phyloP scores from a whole-genome alignment of 2,888 invertebrate species.

The Agonopterix heracliana region DNA sequence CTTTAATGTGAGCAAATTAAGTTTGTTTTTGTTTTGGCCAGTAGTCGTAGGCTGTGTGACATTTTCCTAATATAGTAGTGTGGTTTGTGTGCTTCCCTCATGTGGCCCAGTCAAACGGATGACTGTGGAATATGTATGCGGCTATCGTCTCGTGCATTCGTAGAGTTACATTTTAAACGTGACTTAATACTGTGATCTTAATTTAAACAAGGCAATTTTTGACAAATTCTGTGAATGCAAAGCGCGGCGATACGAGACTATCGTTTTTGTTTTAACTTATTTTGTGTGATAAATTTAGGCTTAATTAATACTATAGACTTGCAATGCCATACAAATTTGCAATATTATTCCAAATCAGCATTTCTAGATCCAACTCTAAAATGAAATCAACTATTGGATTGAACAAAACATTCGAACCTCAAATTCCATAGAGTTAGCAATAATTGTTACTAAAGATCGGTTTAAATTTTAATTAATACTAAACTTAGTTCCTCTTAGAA shows the following conservation, averaged over 20 bases:
- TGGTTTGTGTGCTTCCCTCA: constrained; percentile 32
- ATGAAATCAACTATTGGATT: constrained; percentile 27
- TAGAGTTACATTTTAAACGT: constrained; percentile 67
- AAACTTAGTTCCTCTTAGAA: constrained; percentile 73
- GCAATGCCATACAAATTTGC: constrained; percentile 61
- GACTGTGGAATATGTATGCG: constrained; percentile 73
- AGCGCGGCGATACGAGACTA: constrained; percentile 54
- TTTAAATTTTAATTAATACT: constrained; percentile 27
- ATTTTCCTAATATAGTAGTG: constrained; percentile 37
- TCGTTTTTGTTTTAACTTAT: constrained; percentile 61
- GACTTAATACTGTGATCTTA: constrained; percentile 76
- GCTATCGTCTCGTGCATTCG: constrained; percentile 62
- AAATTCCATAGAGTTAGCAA: constrained; percentile 20
- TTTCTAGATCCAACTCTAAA: constrained; percentile 49
- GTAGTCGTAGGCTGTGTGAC: constrained; percentile 33
- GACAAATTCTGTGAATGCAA: constrained; percentile 64
- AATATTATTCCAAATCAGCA: constrained; percentile 62
- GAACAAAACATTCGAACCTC: constrained; percentile 28
- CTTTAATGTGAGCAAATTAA: neutral
- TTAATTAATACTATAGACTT: constrained; percentile 46
- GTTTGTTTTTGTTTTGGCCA: neutral
- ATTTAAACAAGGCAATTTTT: constrained; percentile 71
- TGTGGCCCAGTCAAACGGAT: constrained; percentile 57
- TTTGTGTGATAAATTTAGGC: constrained; percentile 69
- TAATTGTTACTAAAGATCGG: neutral